phyloP scores from a whole-genome alignment of 2,797 vertebrate species.

The Diceros bicornis region DNA sequence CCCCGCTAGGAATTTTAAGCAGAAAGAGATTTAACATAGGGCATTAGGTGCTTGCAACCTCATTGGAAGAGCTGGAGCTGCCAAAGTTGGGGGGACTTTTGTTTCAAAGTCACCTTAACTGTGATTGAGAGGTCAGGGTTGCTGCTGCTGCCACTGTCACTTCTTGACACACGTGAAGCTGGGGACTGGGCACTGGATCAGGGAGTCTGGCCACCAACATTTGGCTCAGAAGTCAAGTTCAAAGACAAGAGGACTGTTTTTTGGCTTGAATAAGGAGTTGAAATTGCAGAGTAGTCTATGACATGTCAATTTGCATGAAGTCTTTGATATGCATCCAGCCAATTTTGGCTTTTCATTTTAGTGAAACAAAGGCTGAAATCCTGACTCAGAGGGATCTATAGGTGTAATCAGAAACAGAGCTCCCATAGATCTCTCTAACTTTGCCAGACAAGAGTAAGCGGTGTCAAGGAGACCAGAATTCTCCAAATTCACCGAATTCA shows the following conservation, averaged over 20 bases:
- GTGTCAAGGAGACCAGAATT: background rate
- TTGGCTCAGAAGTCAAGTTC: conserved; percentile 39
- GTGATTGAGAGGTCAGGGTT: background rate
- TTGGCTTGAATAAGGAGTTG: conserved; percentile 1
- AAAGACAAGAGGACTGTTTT: background rate
- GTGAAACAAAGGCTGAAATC: background rate
- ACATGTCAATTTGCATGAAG: background rate
- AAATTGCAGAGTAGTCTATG: conserved; percentile 23
- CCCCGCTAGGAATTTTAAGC: background rate
- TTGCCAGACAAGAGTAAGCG: background rate
- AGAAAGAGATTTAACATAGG: background rate
- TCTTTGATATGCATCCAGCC: background rate
- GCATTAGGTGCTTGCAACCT: background rate
- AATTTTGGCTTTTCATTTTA: conserved; percentile 49
- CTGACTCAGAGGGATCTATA: background rate
- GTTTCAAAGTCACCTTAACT: background rate
- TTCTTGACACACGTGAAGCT: background rate
- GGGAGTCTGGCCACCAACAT: background rate
- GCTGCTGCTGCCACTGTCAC: background rate
- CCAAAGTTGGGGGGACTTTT: background rate
- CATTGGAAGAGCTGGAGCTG: background rate
- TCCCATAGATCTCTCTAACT: background rate
- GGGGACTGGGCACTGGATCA: background rate
- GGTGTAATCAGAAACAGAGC: background rate
- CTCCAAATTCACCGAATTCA: background rate